Evolutionary conservation across 2,113 vertebrate species (phyloP).

Genomic region (Sardina pilchardus): DNA sequence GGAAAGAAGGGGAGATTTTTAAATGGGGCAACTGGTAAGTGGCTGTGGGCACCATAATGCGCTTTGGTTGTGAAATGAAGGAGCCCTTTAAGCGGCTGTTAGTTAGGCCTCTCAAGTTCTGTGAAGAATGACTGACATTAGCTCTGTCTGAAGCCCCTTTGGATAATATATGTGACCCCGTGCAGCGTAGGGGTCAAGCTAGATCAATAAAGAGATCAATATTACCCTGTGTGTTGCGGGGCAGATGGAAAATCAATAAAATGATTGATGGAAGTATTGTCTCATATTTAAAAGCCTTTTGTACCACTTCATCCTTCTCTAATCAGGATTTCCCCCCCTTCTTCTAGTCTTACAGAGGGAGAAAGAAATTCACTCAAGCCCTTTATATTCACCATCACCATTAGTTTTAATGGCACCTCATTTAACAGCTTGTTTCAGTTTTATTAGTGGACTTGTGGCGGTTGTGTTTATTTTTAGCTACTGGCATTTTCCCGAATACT

Average conservation of each 20-base stretch:
- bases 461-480: background rate
- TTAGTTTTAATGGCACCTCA: background rate
- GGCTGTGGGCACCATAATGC: constrained; percentile 50
- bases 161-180: background rate
- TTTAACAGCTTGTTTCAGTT: background rate
- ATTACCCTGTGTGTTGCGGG: constrained; percentile 1
- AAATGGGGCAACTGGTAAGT: constrained; percentile 38
- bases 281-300: background rate
- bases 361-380: background rate
- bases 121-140: background rate
- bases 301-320: background rate
- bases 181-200: background rate
- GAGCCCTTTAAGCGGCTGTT: background rate
- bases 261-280: constrained; percentile 30
- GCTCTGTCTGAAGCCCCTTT: background rate
- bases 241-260: constrained; percentile 41
- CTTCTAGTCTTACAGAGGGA: background rate
- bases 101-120: background rate
- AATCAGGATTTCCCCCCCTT: background rate
- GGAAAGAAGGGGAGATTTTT: constrained; percentile 54
- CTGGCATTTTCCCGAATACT: background rate
- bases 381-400: background rate
- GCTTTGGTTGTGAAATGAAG: background rate
- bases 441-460: background rate
- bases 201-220: constrained; percentile 15